Conservation (phyloP, 2,888 invertebrate genomes). For the Prosopocoilus inquinatus region DNA sequence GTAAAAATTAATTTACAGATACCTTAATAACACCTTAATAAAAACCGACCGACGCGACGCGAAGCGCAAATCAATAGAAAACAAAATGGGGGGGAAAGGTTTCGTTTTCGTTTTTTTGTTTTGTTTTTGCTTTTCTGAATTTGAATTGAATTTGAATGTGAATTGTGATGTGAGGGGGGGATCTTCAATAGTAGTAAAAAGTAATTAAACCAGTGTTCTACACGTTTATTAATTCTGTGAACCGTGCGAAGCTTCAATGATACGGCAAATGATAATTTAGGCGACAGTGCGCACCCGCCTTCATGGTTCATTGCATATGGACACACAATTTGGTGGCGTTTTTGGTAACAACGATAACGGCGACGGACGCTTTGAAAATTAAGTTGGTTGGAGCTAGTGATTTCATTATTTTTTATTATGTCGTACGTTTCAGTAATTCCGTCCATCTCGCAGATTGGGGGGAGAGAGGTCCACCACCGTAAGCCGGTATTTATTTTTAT, state of each 20-base stretch:
- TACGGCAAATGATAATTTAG: constrained; percentile 20
- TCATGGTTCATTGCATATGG: constrained; percentile 24
- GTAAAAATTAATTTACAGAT: no score
- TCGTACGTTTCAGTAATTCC: constrained; percentile 36
- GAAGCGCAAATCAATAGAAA: no score
- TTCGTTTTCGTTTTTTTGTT: no score
- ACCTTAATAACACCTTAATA: no score
- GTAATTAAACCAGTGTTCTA: neutral
- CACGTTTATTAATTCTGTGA: neutral
- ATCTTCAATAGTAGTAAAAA: neutral
- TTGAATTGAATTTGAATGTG: no score
- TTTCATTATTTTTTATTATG: constrained; percentile 42
- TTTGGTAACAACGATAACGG: constrained; percentile 21
- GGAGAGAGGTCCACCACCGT: constrained; percentile 36
- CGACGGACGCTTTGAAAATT: constrained; percentile 24
- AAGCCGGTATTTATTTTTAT: constrained; percentile 47
- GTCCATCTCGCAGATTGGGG: constrained; percentile 29
- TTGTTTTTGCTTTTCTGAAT: no score
- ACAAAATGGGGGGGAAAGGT: no score
- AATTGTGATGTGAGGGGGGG: no score
- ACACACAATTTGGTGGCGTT: constrained; percentile 27
- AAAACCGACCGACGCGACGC: no score
- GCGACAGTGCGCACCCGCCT: constrained; percentile 17
- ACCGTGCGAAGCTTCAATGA: neutral
- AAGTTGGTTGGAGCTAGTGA: constrained; percentile 32